Evolutionary conservation across 1,140 invertebrate genomes (phyloP), one percentile per base, ranked within the genome.

Genomic region (Cotesia vestalis): DNA sequence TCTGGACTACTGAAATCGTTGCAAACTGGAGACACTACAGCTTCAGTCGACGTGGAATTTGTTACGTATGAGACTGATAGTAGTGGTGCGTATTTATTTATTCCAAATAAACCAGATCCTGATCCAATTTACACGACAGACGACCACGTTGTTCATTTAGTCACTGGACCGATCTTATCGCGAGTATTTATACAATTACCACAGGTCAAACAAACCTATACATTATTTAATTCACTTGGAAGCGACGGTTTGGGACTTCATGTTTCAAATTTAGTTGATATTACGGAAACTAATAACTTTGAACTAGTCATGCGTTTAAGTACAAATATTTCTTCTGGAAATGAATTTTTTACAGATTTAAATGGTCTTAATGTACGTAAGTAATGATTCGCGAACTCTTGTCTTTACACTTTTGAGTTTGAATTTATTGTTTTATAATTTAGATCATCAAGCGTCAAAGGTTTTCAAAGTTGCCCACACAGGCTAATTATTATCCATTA

Each of bases 401-500:
- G 1, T 4, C 5, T 40, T 2, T 40, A 8, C 2, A 59, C 46
- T 40, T 17, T 17, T 17, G 17, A 17, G 17, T 17, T 17, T 17
- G 17, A 40, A 40, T 40, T 40, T 8, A 40, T 40, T 8, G 5
- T 40, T 40, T 40, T 5, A 64, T 68, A 17, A 17, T 73, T 38
- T 60, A 98, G 94, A 93, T 98, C 85, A 93, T 96, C 55, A 92
- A 92, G 79, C 90, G 97, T 4, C 92, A 94, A 77, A 90, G 91
- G 64, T 93, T 95, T 78, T 87, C 90, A 0, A 98, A 99, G 85
- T 84, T 99, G 11, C 97, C 97, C 0, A 78, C 97, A 0, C 98
- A 99, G 89, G 97, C 93, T 0, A 98, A 99, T 86, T 98, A 94
- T 83, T 99, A 99, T 89, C 98, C 98, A 5, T 91, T 99, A 85